phyloP scores from a whole-genome alignment of 2,888 invertebrate species.

The Eupithecia subfuscata region DNA sequence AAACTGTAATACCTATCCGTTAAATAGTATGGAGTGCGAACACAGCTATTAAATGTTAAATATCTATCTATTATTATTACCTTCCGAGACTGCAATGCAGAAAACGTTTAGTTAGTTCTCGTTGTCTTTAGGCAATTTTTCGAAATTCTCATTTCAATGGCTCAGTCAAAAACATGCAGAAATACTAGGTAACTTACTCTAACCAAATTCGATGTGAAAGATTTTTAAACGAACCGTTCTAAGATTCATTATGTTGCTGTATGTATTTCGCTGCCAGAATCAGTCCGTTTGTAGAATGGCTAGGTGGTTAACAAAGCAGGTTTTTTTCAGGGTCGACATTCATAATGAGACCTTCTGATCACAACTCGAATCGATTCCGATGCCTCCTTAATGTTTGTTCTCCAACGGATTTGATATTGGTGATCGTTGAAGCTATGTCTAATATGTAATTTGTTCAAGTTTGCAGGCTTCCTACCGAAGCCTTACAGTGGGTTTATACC shows the following conservation, averaged over 20 bases:
- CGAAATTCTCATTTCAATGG: not conserved
- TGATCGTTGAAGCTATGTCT: not conserved
- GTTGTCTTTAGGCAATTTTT: not conserved
- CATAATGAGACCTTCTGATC: not conserved
- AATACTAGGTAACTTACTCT: not conserved
- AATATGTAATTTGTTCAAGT: not conserved
- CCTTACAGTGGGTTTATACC: not conserved
- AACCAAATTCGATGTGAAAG: not conserved
- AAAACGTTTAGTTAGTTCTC: not conserved
- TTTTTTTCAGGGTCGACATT: not conserved
- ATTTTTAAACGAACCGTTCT: not conserved
- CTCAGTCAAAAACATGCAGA: not conserved
- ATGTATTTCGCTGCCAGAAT: no score
- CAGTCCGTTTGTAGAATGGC: no score
- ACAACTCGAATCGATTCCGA: not conserved
- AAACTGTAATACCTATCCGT: constrained; percentile 14
- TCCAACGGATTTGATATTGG: not conserved
- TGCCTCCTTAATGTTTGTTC: not conserved
- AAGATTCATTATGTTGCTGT: not conserved
- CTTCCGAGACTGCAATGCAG: constrained; percentile 25
- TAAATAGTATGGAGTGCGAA: constrained; percentile 25
- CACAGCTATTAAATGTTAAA: constrained; percentile 27
- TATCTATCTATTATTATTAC: constrained; percentile 29
- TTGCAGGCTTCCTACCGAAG: not conserved
- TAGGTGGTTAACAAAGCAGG: no score